These are phyloP conservation scores for Apis cerana DNA, from an alignment of 1,140 invertebrate species.

Conservation along the genomic window DNA sequence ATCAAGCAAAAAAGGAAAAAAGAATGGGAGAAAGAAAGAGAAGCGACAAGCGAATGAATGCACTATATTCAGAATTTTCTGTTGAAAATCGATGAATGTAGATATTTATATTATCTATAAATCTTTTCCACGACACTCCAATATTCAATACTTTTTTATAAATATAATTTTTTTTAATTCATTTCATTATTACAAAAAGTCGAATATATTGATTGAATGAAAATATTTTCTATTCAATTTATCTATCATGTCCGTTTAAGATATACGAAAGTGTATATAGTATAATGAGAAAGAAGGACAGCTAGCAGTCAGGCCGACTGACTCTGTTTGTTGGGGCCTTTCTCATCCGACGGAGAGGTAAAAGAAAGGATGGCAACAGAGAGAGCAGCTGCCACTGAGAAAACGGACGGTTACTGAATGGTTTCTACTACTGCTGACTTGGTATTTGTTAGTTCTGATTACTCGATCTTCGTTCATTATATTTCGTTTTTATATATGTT, in stretches of 20 bases:
- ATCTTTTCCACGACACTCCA: neutral
- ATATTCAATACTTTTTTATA: slow-evolving; percentile 9
- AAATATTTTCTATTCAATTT: slow-evolving; percentile 68
- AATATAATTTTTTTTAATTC: slow-evolving; percentile 2
- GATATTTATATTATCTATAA: neutral
- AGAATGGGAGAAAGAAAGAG: no score
- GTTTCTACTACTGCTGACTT: slow-evolving; percentile 45
- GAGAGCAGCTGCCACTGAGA: slow-evolving; percentile 68
- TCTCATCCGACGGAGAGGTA: slow-evolving; percentile 58
- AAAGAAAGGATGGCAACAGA: slow-evolving; percentile 39
- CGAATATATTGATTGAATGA: slow-evolving; percentile 60
- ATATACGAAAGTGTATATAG: slow-evolving; percentile 32
- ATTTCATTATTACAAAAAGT: slow-evolving; percentile 58
- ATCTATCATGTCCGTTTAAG: slow-evolving; percentile 57
- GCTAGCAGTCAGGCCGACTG: slow-evolving; percentile 47
- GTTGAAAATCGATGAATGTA: slow-evolving; percentile 9
- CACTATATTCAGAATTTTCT: slow-evolving; percentile 31
- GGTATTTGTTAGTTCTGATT: slow-evolving; percentile 6
- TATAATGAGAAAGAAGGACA: slow-evolving; percentile 54
- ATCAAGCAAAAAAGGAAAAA: neutral
- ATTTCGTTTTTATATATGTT: neutral
- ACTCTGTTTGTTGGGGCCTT: slow-evolving; percentile 54
- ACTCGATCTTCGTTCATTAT: slow-evolving; percentile 14
- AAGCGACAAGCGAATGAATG: neutral
- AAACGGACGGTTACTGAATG: slow-evolving; percentile 52